Evolutionary conservation across 2,888 invertebrate genomes (phyloP).

Genomic region (Spodoptera picta): DNA sequence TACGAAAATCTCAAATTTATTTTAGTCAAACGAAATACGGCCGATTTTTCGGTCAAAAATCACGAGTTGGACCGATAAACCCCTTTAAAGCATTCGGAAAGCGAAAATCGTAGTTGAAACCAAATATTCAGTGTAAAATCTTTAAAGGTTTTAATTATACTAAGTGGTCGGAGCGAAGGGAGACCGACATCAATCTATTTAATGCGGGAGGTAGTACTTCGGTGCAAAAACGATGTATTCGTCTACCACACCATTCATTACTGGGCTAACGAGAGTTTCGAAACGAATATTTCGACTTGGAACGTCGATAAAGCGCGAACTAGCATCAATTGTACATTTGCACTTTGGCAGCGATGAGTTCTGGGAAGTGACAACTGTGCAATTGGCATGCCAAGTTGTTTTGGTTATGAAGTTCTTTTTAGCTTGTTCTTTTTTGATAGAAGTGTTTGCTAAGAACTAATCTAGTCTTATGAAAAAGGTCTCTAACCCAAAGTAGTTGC

Average conservation of each 20-base stretch:
- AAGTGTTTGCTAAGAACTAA: not conserved
- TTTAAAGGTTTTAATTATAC: slow-evolving; percentile 85
- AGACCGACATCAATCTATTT: slow-evolving; percentile 79
- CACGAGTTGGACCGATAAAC: slow-evolving; percentile 54
- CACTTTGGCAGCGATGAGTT: slow-evolving; percentile 60
- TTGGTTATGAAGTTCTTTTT: slow-evolving; percentile 41
- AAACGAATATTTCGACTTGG: slow-evolving; percentile 52
- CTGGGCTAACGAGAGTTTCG: slow-evolving; percentile 58
- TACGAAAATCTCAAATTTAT: slow-evolving; percentile 36
- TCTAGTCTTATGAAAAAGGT: too few relatives aligned
- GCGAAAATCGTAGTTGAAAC: slow-evolving; percentile 67
- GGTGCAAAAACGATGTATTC: slow-evolving; percentile 58
- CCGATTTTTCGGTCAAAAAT: slow-evolving; percentile 41
- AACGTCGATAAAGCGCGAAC: slow-evolving; percentile 63
- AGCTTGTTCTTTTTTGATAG: not conserved
- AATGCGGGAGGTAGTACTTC: slow-evolving; percentile 64
- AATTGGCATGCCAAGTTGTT: slow-evolving; percentile 56
- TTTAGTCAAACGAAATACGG: slow-evolving; percentile 29
- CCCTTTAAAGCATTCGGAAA: slow-evolving; percentile 62
- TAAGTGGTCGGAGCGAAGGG: slow-evolving; percentile 73
- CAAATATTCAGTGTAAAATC: slow-evolving; percentile 73
- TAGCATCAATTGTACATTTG: slow-evolving; percentile 63
- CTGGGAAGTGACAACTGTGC: slow-evolving; percentile 51
- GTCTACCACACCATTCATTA: slow-evolving; percentile 71
- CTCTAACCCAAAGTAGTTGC: too few relatives aligned